phyloP scores from a whole-genome alignment of 2,113 vertebrate species.

The Caracal caracal region DNA sequence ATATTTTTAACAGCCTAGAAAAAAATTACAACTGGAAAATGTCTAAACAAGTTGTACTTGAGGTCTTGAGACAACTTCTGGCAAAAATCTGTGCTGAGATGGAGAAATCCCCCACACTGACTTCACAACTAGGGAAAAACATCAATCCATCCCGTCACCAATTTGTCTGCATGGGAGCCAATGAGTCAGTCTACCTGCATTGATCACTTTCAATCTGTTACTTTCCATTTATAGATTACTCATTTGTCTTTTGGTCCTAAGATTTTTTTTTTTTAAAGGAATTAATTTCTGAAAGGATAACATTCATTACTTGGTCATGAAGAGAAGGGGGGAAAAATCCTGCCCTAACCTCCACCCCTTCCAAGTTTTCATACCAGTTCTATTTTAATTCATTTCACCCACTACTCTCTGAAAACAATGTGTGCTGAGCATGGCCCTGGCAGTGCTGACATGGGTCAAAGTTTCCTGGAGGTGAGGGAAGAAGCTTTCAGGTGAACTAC shows the following conservation, averaged over 20 bases:
- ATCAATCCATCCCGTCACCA: not conserved
- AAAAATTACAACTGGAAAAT: slow-evolving; percentile 73
- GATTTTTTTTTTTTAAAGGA: slow-evolving; percentile 11
- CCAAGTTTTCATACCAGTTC: not conserved
- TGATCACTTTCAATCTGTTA: slow-evolving; percentile 58
- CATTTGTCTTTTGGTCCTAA: slow-evolving; percentile 24
- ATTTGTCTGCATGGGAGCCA: slow-evolving; percentile 20
- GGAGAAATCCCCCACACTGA: slow-evolving; percentile 61
- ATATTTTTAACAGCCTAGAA: slow-evolving; percentile 77
- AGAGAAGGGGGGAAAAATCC: not conserved
- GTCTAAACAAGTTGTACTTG: slow-evolving; percentile 79
- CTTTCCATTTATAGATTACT: slow-evolving; percentile 36
- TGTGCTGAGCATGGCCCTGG: not conserved
- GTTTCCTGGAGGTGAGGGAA: not conserved
- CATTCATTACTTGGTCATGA: not conserved
- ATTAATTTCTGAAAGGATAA: slow-evolving; percentile 54
- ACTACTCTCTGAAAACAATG: not conserved
- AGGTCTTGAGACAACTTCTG: slow-evolving; percentile 76
- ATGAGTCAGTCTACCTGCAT: not conserved
- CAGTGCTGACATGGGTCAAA: not conserved
- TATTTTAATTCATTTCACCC: not conserved
- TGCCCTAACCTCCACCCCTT: not conserved
- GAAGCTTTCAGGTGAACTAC: not conserved
- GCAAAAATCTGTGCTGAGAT: slow-evolving; percentile 72
- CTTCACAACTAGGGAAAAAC: slow-evolving; percentile 41